Evolutionary conservation across 2,888 invertebrate species (phyloP).

Genomic region (Chrysolina haemoptera): DNA sequence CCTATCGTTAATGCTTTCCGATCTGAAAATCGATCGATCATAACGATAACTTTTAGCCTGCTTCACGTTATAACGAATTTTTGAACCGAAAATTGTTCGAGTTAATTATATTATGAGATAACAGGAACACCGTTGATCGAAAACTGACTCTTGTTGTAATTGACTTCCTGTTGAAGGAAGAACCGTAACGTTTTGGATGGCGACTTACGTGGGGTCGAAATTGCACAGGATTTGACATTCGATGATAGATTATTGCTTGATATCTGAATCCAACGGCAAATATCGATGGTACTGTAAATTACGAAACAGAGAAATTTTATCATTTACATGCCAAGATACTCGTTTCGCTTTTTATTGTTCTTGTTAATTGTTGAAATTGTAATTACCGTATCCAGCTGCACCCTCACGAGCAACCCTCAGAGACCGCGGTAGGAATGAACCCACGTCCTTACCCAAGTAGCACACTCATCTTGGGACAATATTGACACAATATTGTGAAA

Average conservation of each 20-base stretch:
- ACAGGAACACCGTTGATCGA: neutral
- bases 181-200: neutral
- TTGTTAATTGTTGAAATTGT: no score
- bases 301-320: no score
- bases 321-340: no score
- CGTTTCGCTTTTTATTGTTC: no score
- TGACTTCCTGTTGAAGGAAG: conserved; percentile 1
- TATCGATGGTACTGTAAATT: no score
- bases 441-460: no score
- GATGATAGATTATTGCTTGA: neutral
- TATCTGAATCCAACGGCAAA: no score
- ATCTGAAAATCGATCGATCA: conserved; percentile 33
- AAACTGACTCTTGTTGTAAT: neutral
- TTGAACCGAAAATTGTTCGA: neutral
- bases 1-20: conserved; percentile 24
- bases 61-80: conserved; percentile 2
- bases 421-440: no score
- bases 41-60: conserved; percentile 24
- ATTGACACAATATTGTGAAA: no score
- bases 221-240: neutral
- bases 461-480: no score
- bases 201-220: neutral
- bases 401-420: no score
- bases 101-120: conserved; percentile 9
- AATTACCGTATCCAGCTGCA: no score